Evolutionary conservation across 2,113 vertebrate genomes (phyloP).

Genomic region (Perognathus longimembris): DNA sequence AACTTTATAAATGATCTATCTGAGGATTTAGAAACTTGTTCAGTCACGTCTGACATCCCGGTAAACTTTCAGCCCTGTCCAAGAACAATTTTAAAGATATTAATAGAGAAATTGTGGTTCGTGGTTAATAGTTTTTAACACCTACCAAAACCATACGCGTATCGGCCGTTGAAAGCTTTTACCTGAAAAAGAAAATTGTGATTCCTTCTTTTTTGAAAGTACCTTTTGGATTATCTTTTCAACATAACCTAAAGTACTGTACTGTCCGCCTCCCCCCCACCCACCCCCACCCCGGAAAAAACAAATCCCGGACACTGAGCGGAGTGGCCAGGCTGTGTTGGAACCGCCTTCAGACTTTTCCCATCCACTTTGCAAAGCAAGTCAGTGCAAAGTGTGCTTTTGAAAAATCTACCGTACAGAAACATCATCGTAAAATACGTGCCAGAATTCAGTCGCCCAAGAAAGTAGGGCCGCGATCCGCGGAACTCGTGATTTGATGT

Average conservation of each 20-base stretch:
- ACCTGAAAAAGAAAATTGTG: slow-evolving; percentile 33
- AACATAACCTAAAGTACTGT: slow-evolving; percentile 2
- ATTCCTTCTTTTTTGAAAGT: slow-evolving; percentile 28
- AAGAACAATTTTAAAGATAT: slow-evolving; percentile 19
- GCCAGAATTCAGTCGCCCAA: not conserved
- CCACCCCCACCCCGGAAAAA: not conserved
- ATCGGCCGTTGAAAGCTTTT: not conserved
- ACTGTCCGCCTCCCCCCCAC: not conserved
- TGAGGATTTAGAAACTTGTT: slow-evolving; percentile 48
- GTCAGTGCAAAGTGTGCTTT: not conserved
- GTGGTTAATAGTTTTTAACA: slow-evolving; percentile 7
- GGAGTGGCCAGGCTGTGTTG: not conserved
- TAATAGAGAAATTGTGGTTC: not conserved
- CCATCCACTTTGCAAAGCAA: slow-evolving; percentile 33
- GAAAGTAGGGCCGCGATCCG: not conserved
- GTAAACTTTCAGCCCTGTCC: slow-evolving; percentile 56
- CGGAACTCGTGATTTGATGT: slow-evolving; percentile 43
- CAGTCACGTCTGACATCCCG: slow-evolving; percentile 55
- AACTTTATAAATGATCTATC: slow-evolving; percentile 65
- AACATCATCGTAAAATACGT: slow-evolving; percentile 25
- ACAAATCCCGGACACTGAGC: not conserved
- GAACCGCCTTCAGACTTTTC: not conserved
- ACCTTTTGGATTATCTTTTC: slow-evolving; percentile 7
- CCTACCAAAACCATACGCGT: slow-evolving; percentile 16
- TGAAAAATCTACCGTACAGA: not conserved